Base-by-base conservation (phyloP, 92 coral and sea anemone species). In the Zoanthus sociatus region DNA sequence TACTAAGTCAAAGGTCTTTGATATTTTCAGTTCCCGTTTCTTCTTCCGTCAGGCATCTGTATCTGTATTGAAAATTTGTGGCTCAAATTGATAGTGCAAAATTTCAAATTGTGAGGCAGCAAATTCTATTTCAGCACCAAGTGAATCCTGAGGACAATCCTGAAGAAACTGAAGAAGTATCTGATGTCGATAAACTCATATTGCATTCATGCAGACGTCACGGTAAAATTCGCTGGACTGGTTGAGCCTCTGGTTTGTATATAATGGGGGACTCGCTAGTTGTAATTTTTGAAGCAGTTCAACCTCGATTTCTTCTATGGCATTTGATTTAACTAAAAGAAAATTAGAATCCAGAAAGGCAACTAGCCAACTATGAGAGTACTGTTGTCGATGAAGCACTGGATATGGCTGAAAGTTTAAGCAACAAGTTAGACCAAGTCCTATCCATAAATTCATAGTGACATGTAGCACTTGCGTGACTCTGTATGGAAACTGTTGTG, bases 21-120 rank as follows among this genome's bases (percentile, higher is more conserved):
- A 77, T 55, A 14, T 77, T 68, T 20, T 77, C 64, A 5, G 42
- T 77, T 77, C 18, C 10, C 82, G 21, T 10, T 77, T 77, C 82
- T 20, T 77, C 60, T 54, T 54, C 60, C 60, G 0, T n/a, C n/a
- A 54, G 9, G 60, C 82, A 56, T 77, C 82, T 44, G 30, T 67
- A 56, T 15, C 20, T 5, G 82, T 48, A 20, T 77, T 77, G 9
- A 31, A 20, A 77, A 55, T 7, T 14, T 77, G 82, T 7, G 82
- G 82, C 16, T 77, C 82, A 14, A 77, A 77, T 68, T 77, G 82
- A 77, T 77, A 77, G 4, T 50, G 67, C 26, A 77, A 77, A 77
- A 77, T 77, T 77, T 56, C 82, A 5, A 77, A 30, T 5, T 56
- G 13, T 20, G 69, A 77, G 53, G 48, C 67, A 13, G 64, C 82